These are phyloP conservation scores for Bursaphelenchus okinawaensis DNA, from an alignment of 2,888 invertebrate species.

Conservation along the genomic window DNA sequence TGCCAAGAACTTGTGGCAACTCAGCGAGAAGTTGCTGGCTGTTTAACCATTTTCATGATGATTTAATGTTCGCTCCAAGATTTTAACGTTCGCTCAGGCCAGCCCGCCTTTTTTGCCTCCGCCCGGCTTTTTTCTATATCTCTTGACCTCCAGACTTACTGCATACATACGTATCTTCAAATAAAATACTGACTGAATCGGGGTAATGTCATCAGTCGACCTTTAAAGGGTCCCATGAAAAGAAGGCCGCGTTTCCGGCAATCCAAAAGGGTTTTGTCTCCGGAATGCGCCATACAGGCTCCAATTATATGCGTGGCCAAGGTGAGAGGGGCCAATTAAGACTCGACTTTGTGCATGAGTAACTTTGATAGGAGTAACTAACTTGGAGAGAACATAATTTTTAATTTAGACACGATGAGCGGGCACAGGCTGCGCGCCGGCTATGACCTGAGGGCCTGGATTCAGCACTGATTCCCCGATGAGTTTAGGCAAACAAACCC, in stretches of 20 bases:
- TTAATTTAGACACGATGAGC: not conserved
- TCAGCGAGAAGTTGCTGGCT: conserved; percentile 21
- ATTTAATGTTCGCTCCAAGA: no score
- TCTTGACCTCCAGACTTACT: not conserved
- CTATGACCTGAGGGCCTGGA: not conserved
- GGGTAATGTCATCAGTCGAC: not conserved
- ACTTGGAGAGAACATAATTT: not conserved
- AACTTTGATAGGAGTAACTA: not conserved
- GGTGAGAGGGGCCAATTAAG: not conserved
- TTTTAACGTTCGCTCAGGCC: not conserved
- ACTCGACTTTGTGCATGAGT: not conserved
- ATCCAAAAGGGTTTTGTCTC: not conserved
- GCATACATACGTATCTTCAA: not conserved
- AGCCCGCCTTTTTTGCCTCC: not conserved
- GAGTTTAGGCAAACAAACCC: not conserved
- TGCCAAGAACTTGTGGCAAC: conserved; percentile 29
- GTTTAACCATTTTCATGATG: not conserved
- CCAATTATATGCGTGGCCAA: not conserved
- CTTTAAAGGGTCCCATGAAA: not conserved
- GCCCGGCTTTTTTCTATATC: not conserved
- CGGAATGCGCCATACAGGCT: not conserved
- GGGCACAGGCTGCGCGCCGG: not conserved
- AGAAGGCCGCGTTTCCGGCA: not conserved
- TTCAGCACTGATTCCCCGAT: not conserved
- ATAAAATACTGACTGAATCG: not conserved